A percentile compares a stretch with the other conserved stretches of the same genome.
Evolutionary conservation across 2,888 invertebrate species (phyloP).

Genomic region (Meganola albula): DNA sequence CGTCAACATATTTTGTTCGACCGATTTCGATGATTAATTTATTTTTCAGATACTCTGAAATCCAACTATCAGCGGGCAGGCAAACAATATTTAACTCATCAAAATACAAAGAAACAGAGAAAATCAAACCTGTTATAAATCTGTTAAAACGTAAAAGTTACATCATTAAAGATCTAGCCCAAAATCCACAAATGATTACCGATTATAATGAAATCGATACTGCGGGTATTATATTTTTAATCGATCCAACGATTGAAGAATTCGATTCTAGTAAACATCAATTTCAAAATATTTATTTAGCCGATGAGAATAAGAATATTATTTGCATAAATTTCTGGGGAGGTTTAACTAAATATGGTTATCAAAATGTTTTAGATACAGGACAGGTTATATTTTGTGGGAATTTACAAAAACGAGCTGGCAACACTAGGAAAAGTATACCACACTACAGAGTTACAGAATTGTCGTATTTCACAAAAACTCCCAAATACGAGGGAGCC

Average conservation of each 20-base stretch:
- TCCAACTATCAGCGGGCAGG: conserved; percentile 75
- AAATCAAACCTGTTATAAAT: conserved; percentile 24
- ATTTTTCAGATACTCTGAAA: conserved; percentile 64
- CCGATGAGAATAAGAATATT: conserved; percentile 74
- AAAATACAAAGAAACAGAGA: conserved; percentile 36
- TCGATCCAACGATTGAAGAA: conserved; percentile 66
- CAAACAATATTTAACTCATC: conserved; percentile 63
- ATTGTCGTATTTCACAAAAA: conserved; percentile 78
- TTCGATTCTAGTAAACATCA: conserved; percentile 48
- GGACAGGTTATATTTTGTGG: conserved; percentile 77
- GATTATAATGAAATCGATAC: conserved; percentile 85
- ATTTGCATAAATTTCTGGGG: conserved; percentile 77
- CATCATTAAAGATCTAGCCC: conserved; percentile 61
- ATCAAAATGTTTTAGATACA: conserved; percentile 73
- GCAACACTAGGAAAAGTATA: conserved; percentile 69
- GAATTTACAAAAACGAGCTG: conserved; percentile 80
- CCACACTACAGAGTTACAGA: conserved; percentile 80
- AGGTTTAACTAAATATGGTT: conserved; percentile 67
- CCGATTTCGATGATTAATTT: too few species aligned
- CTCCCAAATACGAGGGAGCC: conserved; percentile 74
- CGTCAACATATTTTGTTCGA: too few species aligned
- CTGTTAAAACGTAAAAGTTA: conserved; percentile 54
- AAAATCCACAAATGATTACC: conserved; percentile 37
- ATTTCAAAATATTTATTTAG: conserved; percentile 78
- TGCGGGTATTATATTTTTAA: conserved; percentile 80